Evolutionary conservation across 2,797 vertebrate species (phyloP).

Genomic region (Spinus olivaceus): DNA sequence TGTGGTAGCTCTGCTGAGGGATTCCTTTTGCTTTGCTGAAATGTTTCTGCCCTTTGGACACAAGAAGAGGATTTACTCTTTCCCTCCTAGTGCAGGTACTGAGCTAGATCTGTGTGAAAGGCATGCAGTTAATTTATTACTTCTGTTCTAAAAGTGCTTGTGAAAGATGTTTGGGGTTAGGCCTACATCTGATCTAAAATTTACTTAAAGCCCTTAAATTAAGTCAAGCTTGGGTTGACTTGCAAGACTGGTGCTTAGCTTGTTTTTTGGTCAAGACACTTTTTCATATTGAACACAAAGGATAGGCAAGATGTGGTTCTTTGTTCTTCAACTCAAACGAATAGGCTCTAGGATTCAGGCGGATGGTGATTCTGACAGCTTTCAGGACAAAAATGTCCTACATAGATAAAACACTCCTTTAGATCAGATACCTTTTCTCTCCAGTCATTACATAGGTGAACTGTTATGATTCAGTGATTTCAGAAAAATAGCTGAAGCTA

Average conservation of each 20-base stretch:
- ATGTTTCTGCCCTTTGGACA: neutral
- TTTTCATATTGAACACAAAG: neutral
- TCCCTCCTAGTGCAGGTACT: neutral
- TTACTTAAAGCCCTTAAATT: neutral
- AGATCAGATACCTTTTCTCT: constrained; percentile 3
- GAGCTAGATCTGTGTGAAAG: neutral
- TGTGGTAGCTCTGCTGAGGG: neutral
- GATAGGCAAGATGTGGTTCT: neutral
- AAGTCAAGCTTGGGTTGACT: neutral
- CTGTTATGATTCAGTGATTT: neutral
- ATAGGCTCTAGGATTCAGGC: neutral
- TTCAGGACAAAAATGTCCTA: neutral
- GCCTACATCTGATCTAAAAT: neutral
- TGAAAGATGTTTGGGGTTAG: neutral
- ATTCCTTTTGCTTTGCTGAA: neutral
- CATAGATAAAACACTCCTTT: neutral
- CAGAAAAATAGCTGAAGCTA: neutral
- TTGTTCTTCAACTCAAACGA: neutral
- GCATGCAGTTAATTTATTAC: neutral
- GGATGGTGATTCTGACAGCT: neutral
- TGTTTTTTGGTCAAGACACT: neutral
- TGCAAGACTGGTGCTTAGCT: neutral
- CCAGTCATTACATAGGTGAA: neutral
- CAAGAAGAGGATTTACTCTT: neutral
- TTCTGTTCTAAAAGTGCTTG: neutral